Conservation (phyloP, 1,140 invertebrate genomes). For the Stenopsyche tienmushanensis region DNA sequence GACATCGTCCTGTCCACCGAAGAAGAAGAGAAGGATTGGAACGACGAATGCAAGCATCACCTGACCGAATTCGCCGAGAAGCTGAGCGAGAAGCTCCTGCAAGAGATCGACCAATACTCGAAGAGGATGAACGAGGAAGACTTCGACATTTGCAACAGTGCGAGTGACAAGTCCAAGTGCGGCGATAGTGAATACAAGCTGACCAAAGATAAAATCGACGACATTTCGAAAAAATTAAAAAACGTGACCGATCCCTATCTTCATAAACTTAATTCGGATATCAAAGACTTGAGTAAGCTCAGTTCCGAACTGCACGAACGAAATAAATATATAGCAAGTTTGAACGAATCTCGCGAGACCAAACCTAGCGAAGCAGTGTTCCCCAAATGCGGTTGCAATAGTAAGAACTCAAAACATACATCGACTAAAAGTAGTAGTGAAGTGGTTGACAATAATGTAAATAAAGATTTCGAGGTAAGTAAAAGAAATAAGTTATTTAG, state of each 20-base stretch:
- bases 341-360: slow-evolving; percentile 48
- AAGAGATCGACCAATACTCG: slow-evolving; percentile 71
- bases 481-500: slow-evolving; percentile 36
- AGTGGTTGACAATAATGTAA: slow-evolving; percentile 40
- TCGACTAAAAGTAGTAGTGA: slow-evolving; percentile 32
- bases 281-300: slow-evolving; percentile 58
- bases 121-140: slow-evolving; percentile 56
- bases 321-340: slow-evolving; percentile 50
- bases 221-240: slow-evolving; percentile 53
- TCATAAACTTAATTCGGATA: slow-evolving; percentile 58
- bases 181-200: slow-evolving; percentile 52
- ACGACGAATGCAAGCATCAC: slow-evolving; percentile 65
- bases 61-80: slow-evolving; percentile 77
- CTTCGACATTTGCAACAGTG: slow-evolving; percentile 53
- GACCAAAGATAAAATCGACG: slow-evolving; percentile 52
- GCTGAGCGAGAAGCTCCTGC: slow-evolving; percentile 68
- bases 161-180: slow-evolving; percentile 40
- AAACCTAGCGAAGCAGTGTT: slow-evolving; percentile 52
- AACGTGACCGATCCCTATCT: slow-evolving; percentile 61
- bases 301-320: slow-evolving; percentile 59
- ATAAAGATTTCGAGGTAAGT: slow-evolving; percentile 34
- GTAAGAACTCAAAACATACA: slow-evolving; percentile 45
- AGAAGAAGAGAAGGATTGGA: slow-evolving; percentile 57
- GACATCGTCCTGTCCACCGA: slow-evolving; percentile 55
- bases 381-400: slow-evolving; percentile 52